phyloP scores from a whole-genome alignment of 2,797 vertebrate species.

The Coccyzus lansbergi region DNA sequence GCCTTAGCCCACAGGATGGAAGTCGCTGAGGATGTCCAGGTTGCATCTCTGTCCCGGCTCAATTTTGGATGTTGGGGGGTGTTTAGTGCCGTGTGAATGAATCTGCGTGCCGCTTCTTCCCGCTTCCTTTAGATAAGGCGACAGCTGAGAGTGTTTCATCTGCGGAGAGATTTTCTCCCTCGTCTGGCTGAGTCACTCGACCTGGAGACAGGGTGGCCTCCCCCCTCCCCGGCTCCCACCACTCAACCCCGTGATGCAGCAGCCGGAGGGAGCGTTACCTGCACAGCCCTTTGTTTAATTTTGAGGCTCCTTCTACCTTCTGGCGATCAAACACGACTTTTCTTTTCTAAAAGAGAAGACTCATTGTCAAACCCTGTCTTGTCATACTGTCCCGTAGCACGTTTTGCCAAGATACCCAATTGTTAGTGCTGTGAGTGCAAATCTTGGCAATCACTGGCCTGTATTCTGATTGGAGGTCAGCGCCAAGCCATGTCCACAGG shows the following conservation, averaged over 20 bases:
- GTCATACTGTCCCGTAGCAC: accelerated
- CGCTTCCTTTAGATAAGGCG: neutral
- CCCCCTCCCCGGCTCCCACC: accelerated
- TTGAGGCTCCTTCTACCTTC: neutral
- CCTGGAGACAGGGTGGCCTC: neutral
- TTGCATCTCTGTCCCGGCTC: neutral
- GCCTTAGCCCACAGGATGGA: neutral
- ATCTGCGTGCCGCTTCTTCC: neutral
- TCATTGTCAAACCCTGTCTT: neutral
- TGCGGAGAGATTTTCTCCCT: neutral
- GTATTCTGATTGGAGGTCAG: accelerated
- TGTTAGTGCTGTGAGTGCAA: neutral
- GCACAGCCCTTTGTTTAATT: neutral
- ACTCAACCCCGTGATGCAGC: accelerated
- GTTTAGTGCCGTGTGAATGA: neutral
- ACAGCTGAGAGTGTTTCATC: neutral
- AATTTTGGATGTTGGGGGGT: accelerated
- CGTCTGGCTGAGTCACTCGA: neutral
- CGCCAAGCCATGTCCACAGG: too few species aligned
- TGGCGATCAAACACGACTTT: neutral
- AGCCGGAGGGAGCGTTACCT: neutral
- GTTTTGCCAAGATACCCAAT: accelerated
- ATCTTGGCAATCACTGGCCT: accelerated
- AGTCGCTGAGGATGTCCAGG: neutral
- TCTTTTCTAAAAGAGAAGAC: neutral